phyloP scores from a whole-genome alignment of 2,888 invertebrate genomes.

The Drosophila monieri region DNA sequence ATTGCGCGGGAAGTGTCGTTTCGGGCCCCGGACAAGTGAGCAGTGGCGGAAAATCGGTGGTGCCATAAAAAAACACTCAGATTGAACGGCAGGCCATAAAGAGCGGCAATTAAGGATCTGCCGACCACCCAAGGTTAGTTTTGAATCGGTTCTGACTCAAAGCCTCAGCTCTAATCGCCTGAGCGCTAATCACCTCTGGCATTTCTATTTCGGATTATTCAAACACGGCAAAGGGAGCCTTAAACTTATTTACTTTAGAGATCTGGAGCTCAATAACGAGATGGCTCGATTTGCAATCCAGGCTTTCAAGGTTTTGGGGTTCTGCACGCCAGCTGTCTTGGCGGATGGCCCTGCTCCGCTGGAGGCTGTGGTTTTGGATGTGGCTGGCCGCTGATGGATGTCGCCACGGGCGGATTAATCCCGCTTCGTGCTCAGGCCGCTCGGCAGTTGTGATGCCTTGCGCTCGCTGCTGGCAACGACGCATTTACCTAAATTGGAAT shows the following conservation, averaged over 20 bases:
- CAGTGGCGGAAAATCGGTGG: too few species aligned
- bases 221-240: too few species aligned
- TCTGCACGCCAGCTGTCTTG: constrained; percentile 60
- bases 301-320: background rate
- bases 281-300: too few species aligned
- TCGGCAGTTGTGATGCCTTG: constrained; percentile 32
- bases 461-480: constrained; percentile 71
- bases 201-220: too few species aligned
- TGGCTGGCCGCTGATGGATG: constrained; percentile 52
- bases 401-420: constrained; percentile 72
- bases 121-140: constrained; percentile 1
- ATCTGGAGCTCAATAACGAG: too few species aligned
- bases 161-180: background rate
- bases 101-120: background rate
- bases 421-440: constrained; percentile 51
- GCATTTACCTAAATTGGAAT: constrained; percentile 83
- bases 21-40: constrained; percentile 34
- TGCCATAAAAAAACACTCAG: background rate
- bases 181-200: too few species aligned
- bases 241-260: too few species aligned
- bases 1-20: constrained; percentile 18
- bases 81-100: background rate
- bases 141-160: background rate
- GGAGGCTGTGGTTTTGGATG: constrained; percentile 69
- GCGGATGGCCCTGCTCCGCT: constrained; percentile 68